Conservation (phyloP, 2,797 vertebrate species). For the Phalloptychus januarius region DNA sequence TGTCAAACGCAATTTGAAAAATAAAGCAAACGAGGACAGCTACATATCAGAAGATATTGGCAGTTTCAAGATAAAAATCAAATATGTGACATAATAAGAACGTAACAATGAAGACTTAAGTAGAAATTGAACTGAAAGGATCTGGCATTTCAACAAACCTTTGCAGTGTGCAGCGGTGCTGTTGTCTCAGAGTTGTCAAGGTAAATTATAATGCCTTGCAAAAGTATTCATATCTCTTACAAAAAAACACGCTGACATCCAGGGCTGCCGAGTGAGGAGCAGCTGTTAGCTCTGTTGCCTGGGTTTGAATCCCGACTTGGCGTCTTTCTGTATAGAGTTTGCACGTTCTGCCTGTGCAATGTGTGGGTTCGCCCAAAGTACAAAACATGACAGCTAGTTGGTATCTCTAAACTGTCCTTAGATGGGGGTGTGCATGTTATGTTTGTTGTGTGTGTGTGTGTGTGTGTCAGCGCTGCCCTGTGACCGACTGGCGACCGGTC, state of each 20-base stretch:
- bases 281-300: not conserved
- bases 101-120: not conserved
- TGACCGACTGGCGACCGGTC: not conserved
- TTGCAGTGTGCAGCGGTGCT: conserved; percentile 31
- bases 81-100: not conserved
- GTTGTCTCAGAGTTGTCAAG: conserved; percentile 24
- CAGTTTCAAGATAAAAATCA: not conserved
- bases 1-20: conserved; percentile 1
- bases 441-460: no score
- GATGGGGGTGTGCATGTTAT: no score
- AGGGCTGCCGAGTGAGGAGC: no score
- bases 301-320: not conserved
- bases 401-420: not conserved
- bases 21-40: not conserved
- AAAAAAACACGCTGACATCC: not conserved
- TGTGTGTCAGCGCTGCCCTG: not conserved
- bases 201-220: not conserved
- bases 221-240: not conserved
- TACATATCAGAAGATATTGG: conserved; percentile 1
- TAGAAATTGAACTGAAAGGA: not conserved
- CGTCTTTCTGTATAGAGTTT: not conserved
- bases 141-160: conserved; percentile 43
- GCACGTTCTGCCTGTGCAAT: not conserved
- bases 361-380: not conserved
- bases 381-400: not conserved